Percentiles rank a stretch among this genome's conserved stretches.
phyloP scores from a whole-genome alignment of 2,888 invertebrate genomes.

The Ornithoptera alexandrae region DNA sequence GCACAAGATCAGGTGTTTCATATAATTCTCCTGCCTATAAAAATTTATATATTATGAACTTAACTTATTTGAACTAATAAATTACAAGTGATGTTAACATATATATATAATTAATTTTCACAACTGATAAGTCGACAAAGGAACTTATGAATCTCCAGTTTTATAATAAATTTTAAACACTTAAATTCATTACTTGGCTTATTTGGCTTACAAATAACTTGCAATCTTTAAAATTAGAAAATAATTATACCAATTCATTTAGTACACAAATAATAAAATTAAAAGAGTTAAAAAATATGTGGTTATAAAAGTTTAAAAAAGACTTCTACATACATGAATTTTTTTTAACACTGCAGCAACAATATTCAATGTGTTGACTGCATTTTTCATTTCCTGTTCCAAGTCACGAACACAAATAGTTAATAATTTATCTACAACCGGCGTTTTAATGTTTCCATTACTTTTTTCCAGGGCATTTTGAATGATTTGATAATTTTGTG shows the following conservation, averaged over 20 bases:
- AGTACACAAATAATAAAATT: background rate
- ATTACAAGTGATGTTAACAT: background rate
- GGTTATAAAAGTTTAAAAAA: background rate
- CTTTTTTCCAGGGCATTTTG: slow-evolving; percentile 42
- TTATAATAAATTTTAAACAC: no score
- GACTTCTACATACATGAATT: slow-evolving; percentile 47
- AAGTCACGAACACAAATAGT: slow-evolving; percentile 50
- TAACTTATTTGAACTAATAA: background rate
- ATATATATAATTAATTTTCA: background rate
- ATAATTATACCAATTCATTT: background rate
- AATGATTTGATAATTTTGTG: slow-evolving; percentile 44
- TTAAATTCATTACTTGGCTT: background rate
- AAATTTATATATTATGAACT: background rate
- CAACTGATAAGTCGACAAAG: background rate
- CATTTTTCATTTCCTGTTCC: slow-evolving; percentile 48
- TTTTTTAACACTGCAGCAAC: slow-evolving; percentile 48
- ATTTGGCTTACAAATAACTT: background rate
- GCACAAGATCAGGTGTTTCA: slow-evolving; percentile 42
- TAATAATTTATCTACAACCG: slow-evolving; percentile 46
- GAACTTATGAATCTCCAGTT: background rate
- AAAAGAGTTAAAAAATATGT: background rate
- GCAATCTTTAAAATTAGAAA: background rate
- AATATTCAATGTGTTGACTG: slow-evolving; percentile 45
- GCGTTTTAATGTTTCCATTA: slow-evolving; percentile 35
- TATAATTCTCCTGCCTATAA: slow-evolving; percentile 38